A percentile compares a stretch with the other conserved stretches of the same genome.
phyloP scores from a whole-genome alignment of 2,888 invertebrate species.

The Gisinianus flammeolus region DNA sequence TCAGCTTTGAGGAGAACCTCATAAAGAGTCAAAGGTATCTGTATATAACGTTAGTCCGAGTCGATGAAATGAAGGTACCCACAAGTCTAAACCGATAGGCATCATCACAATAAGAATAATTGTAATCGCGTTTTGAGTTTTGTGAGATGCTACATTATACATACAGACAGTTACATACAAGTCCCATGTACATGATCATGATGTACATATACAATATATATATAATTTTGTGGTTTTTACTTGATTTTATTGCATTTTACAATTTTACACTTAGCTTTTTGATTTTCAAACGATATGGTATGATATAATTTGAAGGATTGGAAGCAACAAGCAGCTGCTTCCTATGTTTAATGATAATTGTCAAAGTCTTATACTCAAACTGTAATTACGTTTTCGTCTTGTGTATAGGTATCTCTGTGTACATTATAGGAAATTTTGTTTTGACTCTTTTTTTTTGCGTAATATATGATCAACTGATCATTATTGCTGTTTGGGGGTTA shows the following conservation, averaged over 20 bases:
- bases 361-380: not conserved
- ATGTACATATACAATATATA: not conserved
- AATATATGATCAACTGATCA: not conserved
- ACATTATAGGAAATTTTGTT: not conserved
- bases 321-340: not conserved
- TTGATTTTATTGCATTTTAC: too few species aligned
- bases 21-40: not conserved
- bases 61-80: not conserved
- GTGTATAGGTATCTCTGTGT: not conserved
- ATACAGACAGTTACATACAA: not conserved
- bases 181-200: not conserved
- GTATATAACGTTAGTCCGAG: not conserved
- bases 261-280: too few species aligned
- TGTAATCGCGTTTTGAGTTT: not conserved
- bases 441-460: not conserved
- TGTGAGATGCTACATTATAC: not conserved
- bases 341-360: too few species aligned
- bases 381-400: not conserved
- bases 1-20: not conserved
- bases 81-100: not conserved
- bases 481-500: not conserved
- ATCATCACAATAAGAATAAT: not conserved
- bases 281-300: too few species aligned
- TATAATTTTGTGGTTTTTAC: too few species aligned
- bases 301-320: too few species aligned